A percentile compares a stretch with the other conserved stretches of the same genome.
phyloP scores from a whole-genome alignment of 2,888 invertebrate species.

The Druceiella hillmani region DNA sequence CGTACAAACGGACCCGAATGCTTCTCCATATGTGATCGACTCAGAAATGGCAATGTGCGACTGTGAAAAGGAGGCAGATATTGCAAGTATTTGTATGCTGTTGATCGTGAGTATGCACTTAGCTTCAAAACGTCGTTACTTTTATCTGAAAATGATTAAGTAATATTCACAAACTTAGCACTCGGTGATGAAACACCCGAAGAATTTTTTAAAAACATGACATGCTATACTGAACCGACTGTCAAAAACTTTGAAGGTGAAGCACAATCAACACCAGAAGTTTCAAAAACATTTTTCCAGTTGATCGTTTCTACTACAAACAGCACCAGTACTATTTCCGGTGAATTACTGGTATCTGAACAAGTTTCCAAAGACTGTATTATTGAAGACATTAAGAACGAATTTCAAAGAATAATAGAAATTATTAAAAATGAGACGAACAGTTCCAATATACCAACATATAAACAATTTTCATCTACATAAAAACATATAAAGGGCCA shows the following conservation, averaged over 20 bases:
- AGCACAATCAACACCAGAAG: conserved; percentile 1
- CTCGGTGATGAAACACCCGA: conserved; percentile 1
- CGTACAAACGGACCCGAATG: conserved; percentile 4
- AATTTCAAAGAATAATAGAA: conserved; percentile 6
- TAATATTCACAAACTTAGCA: conserved; percentile 4
- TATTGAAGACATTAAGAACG: conserved; percentile 2
- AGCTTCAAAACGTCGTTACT: conserved; percentile 4
- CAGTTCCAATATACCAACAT: background rate
- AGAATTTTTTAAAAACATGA: background rate
- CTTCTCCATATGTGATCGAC: conserved; percentile 1
- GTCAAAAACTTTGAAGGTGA: conserved; percentile 5
- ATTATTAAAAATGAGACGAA: conserved; percentile 3
- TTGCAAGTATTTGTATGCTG: conserved; percentile 5
- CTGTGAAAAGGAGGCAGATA: conserved; percentile 3
- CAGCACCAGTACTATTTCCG: too few relatives aligned
- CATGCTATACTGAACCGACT: conserved; percentile 1
- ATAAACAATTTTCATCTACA: background rate
- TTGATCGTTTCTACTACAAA: too few relatives aligned
- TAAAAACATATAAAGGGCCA: conserved; percentile 1
- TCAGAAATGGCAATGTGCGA: conserved; percentile 2
- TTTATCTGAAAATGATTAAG: too few relatives aligned
- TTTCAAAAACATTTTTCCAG: too few relatives aligned
- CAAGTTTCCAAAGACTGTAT: conserved; percentile 1
- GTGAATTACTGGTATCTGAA: conserved; percentile 4
- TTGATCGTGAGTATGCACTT: conserved; percentile 3